Base-by-base conservation (phyloP, 2,113 vertebrate species). In the Colistium nudipinnis region DNA sequence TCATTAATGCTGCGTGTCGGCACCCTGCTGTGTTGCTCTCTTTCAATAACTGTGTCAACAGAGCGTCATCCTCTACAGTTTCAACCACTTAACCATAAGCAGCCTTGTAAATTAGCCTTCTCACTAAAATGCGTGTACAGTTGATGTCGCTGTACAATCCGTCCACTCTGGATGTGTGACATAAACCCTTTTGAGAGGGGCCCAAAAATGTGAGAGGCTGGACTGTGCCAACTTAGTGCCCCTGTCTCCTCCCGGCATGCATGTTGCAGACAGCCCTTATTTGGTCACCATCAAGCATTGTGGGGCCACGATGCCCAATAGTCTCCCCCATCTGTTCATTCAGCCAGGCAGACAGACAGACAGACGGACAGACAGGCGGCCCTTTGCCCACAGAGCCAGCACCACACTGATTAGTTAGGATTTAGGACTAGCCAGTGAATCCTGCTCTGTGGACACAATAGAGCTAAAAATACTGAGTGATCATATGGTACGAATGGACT, bases 231-330 rank as follows among this genome's bases (percentile, higher is more conserved):
- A 74, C 80, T 77, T 67, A 33, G 70, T 84, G 82, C 69, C 82
- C 77, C 59, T 10, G 79, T 79, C 88, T 90, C 88, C 65, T 68
- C 70, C 59, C 71, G 70, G 80, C 62, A 65, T 63, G 60, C 72
- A 60, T 62, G 75, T 82, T 59, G 71, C 83, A 87, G 80, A 88
- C 88, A 63, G 83, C 14, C 92, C 91, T 86, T 93, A 93, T 92
- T 91, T 92, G 91, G 93, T 78, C 71, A 82, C 78, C 28, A 1
- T 61, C 48, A 63, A 68, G 69, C 74, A 75, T 25, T 17, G 62
- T 48, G 60, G 81, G 81, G 71, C 76, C 70, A 57, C 12, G 31
- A 59, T 81, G 72, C 80, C 80, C 70, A 53, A 28, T 25, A 72
- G 78, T 74, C n/a, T n/a, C 77, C 60, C 69, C 64, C 41, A 20